Percentiles rank a stretch among this genome's conserved stretches.
phyloP scores from a whole-genome alignment of 2,113 vertebrate genomes.

The Agelaius phoeniceus region DNA sequence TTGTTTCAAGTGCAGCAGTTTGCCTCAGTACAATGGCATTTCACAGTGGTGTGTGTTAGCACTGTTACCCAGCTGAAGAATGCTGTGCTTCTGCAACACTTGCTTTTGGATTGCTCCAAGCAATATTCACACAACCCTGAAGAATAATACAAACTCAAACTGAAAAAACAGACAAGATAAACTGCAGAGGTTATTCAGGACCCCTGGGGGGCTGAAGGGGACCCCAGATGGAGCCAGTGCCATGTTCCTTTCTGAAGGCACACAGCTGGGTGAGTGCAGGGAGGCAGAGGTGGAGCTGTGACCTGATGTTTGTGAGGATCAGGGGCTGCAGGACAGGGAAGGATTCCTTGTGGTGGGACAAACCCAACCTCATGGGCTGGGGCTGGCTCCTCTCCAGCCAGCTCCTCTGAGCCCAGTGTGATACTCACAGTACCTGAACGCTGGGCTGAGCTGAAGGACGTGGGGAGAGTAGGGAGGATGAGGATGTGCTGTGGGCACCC shows the following conservation, averaged over 20 bases:
- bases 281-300: background rate
- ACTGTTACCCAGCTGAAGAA: background rate
- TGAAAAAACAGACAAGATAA: background rate
- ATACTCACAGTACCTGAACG: rapidly evolving
- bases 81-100: background rate
- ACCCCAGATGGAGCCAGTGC: background rate
- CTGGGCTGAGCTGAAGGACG: background rate
- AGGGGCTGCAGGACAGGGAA: background rate
- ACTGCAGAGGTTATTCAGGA: background rate
- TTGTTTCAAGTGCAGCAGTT: background rate
- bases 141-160: background rate
- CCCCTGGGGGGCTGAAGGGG: background rate
- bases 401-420: background rate
- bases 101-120: background rate
- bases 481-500: background rate
- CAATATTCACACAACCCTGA: background rate
- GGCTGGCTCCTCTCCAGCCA: background rate
- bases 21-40: background rate
- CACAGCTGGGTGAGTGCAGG: background rate
- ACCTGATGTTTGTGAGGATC: rapidly evolving
- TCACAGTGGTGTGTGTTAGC: background rate
- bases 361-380: background rate
- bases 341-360: background rate
- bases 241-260: rapidly evolving
- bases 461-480: background rate